Percentiles rank a stretch among this genome's conserved stretches.
phyloP scores from a whole-genome alignment of 2,888 invertebrate genomes.

The Acheta domesticus region DNA sequence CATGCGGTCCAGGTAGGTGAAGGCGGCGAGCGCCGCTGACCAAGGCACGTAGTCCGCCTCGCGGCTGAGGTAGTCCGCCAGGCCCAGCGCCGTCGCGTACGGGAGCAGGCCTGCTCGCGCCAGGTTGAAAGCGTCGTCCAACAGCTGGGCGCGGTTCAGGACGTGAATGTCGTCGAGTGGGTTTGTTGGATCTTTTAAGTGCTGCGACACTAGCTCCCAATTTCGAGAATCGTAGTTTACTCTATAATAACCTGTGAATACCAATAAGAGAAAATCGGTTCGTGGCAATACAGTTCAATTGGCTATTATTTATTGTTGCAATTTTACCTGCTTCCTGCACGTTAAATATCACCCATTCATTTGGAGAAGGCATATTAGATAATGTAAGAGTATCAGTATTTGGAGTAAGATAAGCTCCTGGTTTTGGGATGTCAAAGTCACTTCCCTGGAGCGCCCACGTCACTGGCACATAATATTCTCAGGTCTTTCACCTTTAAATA shows the following conservation, averaged over 20 bases:
- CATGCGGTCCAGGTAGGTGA: conserved; percentile 44
- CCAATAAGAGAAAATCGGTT: too few species aligned
- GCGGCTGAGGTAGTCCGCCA: conserved; percentile 60
- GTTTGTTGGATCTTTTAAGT: conserved; percentile 35
- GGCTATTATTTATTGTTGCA: too few species aligned
- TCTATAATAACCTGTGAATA: conserved; percentile 55
- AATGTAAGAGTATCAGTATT: neutral
- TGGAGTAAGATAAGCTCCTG: neutral
- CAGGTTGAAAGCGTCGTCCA: conserved; percentile 68
- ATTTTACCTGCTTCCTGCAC: neutral
- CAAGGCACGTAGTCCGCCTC: conserved; percentile 66
- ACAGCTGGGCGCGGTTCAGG: conserved; percentile 64
- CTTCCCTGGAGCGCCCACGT: neutral
- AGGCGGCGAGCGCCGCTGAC: conserved; percentile 55
- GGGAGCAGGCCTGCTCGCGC: conserved; percentile 58
- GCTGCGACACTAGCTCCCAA: conserved; percentile 53
- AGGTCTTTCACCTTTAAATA: neutral
- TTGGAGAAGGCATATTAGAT: neutral
- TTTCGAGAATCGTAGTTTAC: conserved; percentile 60
- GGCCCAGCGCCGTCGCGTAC: conserved; percentile 59
- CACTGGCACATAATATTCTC: neutral
- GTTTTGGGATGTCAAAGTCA: neutral
- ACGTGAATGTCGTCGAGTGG: conserved; percentile 52
- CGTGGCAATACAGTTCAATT: too few species aligned
- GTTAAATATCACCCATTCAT: conserved; percentile 8